Base-by-base conservation (phyloP, 2,888 invertebrate species). In the Neoitamus cyanurus region DNA sequence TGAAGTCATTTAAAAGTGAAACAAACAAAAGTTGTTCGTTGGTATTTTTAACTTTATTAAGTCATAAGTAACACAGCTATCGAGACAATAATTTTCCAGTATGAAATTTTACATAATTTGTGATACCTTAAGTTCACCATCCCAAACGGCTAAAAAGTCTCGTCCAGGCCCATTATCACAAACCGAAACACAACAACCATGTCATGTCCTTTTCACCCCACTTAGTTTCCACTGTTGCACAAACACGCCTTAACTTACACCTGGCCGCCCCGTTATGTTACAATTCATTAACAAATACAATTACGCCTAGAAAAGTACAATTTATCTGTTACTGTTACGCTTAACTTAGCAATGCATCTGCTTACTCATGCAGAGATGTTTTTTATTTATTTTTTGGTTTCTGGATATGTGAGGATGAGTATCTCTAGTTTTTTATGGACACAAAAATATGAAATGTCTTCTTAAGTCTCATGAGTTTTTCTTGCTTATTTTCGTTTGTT, bases 371-470 rank as follows among this genome's bases (percentile, higher is more conserved):
- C 34, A 25, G 25, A 25, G 7, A 42, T 42, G 20, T 77, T 15
- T 48, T 58, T 48, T 20, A 48, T 48, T n/a, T 7, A 13, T n/a
- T n/a, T 46, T n/a, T n/a, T 46, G 13, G n/a, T 58, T 58, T 58
- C 20, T 46, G 69, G 69, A 82, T 82, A 69, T 82, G 82, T 69
- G 82, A 82, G 28, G 36, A 37, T 82, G 82, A 82, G 82, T 82
- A 82, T 82, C 30, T 68, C 69, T 82, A 68, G 25, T 68, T 69
- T 34, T 68, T 36, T 25, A 69, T 37, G 82, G 82, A 82, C 82
- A 82, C 82, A 37, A 82, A 82, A 82, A 36, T 82, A 82, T 82
- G 82, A 82, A 68, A 82, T 82, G 82, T 82, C 69, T 82, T 48
- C 28, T 82, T 82, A 82, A 82, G 82, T 82, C 82, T 82, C 82